Evolutionary conservation across 37 sponge, comb jelly and placozoan species (phyloP), one percentile per base, ranked within the genome.

Genomic region (Tethya wilhelma): DNA sequence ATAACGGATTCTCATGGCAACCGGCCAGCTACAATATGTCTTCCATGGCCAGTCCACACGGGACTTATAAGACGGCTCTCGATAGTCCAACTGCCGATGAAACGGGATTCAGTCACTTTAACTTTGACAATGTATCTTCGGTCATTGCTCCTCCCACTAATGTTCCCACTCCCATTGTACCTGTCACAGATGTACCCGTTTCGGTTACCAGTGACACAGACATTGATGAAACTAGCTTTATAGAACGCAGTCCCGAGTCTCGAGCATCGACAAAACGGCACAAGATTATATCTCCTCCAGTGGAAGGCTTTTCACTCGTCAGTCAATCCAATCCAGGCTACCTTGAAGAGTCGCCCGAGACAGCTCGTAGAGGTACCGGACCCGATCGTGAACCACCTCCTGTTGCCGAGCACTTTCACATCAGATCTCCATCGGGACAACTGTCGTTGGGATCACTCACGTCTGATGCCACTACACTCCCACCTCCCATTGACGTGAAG

Each of bases 281-380:
- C 40, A 59, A 58, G 23, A 17, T 8, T 1, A 32, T 75, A 4
- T 42, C 75, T 39, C 25, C 20, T 1, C 59, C 59, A 39, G 17
- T 14, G 12, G 75, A 75, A 42, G 75, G 43, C 23, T 58, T 75
- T 8, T 31, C 11, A 3, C 26, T 55, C 36, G 41, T 75, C 42
- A 75, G 55, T 58, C 71, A 71, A 41, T 6, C 46, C 17, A 71
- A 71, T 33, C 75, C 6, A 34, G 59, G 75, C 33, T 59, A 8
- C 41, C 2, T 59, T n/a, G 29, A 1, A n/a, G 38, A 36, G 1
- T 38, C 75, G 17, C 36, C 75, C 12, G 17, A 49, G 7, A 53
- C 34, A 4, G 56, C 45, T 37, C 53, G 7, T 2, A 43, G 42
- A 40, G 69, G n/a, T 40, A n/a, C 1, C 9, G 43, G 69, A 41